Evolutionary conservation across 2,888 invertebrate species (phyloP).

Genomic region (Apodemia zela): DNA sequence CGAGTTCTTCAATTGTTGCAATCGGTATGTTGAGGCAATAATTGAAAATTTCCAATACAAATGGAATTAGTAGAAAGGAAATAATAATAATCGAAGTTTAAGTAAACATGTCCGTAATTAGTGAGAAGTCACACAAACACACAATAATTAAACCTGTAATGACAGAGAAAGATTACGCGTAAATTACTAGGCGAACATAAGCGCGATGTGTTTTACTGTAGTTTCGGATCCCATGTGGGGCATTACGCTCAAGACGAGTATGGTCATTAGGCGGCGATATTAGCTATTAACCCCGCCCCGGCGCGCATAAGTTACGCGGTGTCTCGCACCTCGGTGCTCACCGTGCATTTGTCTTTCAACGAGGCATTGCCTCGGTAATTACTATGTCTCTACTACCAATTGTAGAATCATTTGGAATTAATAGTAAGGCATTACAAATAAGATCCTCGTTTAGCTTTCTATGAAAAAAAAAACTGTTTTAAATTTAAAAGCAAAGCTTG

Average conservation of each 20-base stretch:
- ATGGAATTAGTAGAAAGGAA: no score
- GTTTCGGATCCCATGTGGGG: slow-evolving; percentile 60
- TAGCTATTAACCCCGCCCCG: slow-evolving; percentile 76
- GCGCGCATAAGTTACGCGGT: slow-evolving; percentile 56
- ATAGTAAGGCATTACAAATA: slow-evolving; percentile 13
- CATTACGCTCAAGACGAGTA: slow-evolving; percentile 72
- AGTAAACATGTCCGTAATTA: neutral
- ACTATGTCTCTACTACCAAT: slow-evolving; percentile 28
- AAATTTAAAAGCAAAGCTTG: neutral
- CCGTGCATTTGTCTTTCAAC: slow-evolving; percentile 52
- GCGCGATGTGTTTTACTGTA: slow-evolving; percentile 40
- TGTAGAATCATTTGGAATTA: slow-evolving; percentile 20
- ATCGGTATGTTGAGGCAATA: no score
- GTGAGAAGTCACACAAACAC: slow-evolving; percentile 25
- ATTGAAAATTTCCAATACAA: no score
- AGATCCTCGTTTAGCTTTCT: neutral
- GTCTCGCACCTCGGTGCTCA: slow-evolving; percentile 25
- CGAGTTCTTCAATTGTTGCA: no score
- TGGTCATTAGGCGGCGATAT: slow-evolving; percentile 79
- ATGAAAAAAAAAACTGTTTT: neutral
- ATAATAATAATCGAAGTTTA: no score
- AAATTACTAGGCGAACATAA: slow-evolving; percentile 47
- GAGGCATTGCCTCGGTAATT: slow-evolving; percentile 29
- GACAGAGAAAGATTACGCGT: slow-evolving; percentile 40
- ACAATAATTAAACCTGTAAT: slow-evolving; percentile 30